Evolutionary conservation across 2,797 vertebrate species (phyloP).

Genomic region (Pitangus sulphuratus): DNA sequence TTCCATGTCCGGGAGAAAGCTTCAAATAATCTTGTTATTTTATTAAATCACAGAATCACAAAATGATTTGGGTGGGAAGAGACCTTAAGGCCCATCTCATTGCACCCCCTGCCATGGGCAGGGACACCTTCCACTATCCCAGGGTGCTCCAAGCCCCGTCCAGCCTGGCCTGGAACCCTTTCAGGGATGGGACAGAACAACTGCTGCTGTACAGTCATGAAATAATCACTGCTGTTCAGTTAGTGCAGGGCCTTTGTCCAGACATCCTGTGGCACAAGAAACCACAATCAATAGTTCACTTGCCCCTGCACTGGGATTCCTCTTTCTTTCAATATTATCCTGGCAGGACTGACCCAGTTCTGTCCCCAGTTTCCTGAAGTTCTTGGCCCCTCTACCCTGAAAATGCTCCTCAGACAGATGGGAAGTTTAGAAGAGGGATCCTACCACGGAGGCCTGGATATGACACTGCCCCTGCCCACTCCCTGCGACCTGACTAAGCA

Average conservation of each 20-base stretch:
- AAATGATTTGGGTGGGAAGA: not conserved
- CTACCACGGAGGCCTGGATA: fast-evolving
- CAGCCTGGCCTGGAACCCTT: not conserved
- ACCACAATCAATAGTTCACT: not conserved
- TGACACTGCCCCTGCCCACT: fast-evolving
- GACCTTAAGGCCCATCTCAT: fast-evolving
- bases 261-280: not conserved
- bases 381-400: not conserved
- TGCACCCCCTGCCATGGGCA: not conserved
- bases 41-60: not conserved
- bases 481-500: fast-evolving
- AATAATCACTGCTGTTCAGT: not conserved
- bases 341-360: not conserved
- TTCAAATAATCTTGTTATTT: too few relatives aligned
- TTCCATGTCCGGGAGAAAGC: not conserved
- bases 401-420: not conserved
- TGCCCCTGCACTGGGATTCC: not conserved
- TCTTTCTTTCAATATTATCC: not conserved
- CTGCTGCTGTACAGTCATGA: not conserved
- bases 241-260: not conserved
- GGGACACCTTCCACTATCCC: not conserved
- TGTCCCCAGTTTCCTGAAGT: not conserved
- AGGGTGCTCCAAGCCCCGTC: not conserved
- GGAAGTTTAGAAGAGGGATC: not conserved
- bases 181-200: not conserved